Evolutionary conservation across 2,888 invertebrate species (phyloP), one percentile per base, ranked within the genome.

Genomic region (Drosophila mimetica): DNA sequence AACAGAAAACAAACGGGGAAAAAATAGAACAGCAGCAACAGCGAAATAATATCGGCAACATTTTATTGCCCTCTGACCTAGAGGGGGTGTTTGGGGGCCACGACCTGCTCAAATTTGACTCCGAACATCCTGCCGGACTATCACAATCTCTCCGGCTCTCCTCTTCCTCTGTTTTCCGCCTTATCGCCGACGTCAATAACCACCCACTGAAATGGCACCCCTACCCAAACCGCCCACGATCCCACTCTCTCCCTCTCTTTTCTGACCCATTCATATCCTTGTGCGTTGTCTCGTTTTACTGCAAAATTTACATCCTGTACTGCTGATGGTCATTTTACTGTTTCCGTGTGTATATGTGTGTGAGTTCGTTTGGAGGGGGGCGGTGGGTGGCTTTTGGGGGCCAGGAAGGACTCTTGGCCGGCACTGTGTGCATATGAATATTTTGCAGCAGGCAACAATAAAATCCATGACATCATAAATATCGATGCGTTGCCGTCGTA

Each of bases 381-480:
- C 1, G 5, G 11, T 8, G 28, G 14, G 14, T 30, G 18, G 25
- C 5, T 13, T 11, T 39, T 7, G 28, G 53, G 14, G 53, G 14
- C 61, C 64, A 28, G 52, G 28, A 67, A 67, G 53, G 69, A 64
- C 63, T 51, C 63, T 64, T 47, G 64, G 69, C 71, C 71, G 11
- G 71, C 48, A 52, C 46, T 36, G 67, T 52, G 53, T 76, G 90
- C 87, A 86, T 89, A 89, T 79, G 76, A 79, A 84, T 90, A 79
- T 85, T 85, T 85, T 88, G 90, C 85, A 85, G 85, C 75, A 77
- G 88, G 86, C 89, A 90, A 86, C 89, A 89, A 90, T 89, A 90
- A 90, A 90, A 90, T 87, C 90, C 87, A 88, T 90, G 86, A 77
- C 82, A 86, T 86, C 89, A 88, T 89, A 89, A 90, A 89, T 89